Evolutionary conservation across 2,797 vertebrate genomes (phyloP).

Genomic region (Pyrocephalus nanus): DNA sequence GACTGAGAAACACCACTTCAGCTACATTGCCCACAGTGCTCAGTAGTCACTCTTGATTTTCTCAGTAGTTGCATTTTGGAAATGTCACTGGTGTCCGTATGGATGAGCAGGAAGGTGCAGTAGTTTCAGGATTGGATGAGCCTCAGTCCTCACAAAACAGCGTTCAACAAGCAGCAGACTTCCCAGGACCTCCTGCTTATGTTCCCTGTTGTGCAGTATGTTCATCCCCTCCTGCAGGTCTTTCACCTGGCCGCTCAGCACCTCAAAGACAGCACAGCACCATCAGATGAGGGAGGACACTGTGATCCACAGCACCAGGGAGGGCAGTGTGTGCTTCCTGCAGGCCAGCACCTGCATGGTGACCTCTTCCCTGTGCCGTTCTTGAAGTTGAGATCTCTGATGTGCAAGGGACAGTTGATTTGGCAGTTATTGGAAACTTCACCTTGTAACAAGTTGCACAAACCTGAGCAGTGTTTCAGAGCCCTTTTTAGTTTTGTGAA

Average conservation of each 20-base stretch:
- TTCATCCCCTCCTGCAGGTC: neutral
- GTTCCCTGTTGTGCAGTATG: neutral
- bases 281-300: neutral
- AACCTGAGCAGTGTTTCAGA: neutral
- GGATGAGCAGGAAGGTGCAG: neutral
- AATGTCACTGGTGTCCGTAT: fast-evolving
- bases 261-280: neutral
- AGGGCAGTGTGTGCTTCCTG: neutral
- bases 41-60: neutral
- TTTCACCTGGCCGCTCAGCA: neutral
- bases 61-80: neutral
- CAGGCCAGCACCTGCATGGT: neutral
- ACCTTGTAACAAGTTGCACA: neutral
- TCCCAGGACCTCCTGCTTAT: neutral
- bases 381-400: neutral
- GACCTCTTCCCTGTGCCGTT: neutral
- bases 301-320: neutral
- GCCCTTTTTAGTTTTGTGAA: neutral
- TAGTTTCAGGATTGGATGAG: neutral
- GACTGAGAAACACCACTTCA: neutral
- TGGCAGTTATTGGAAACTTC: neutral
- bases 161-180: neutral
- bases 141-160: neutral
- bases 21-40: neutral
- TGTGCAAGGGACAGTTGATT: neutral